phyloP scores from a whole-genome alignment of 2,797 vertebrate species.

The Streptopelia turtur region DNA sequence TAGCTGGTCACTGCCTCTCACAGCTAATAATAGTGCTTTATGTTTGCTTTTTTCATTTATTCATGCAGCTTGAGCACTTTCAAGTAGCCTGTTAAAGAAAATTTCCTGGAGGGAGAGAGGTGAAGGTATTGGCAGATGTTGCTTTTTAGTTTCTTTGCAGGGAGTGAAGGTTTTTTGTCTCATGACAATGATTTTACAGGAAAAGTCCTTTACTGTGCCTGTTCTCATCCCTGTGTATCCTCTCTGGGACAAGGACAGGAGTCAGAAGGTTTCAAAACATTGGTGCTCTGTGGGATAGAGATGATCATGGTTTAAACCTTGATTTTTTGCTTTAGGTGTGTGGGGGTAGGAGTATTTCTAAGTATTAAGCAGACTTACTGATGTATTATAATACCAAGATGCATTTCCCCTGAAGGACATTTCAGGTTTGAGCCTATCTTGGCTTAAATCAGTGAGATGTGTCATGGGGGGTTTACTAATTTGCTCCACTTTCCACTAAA shows the following conservation, averaged over 20 bases:
- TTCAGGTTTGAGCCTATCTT: background rate
- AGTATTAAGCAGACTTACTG: background rate
- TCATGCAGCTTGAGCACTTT: background rate
- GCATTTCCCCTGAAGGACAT: background rate
- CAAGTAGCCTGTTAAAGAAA: background rate
- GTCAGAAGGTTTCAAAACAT: background rate
- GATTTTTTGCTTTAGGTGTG: background rate
- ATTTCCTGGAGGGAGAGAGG: background rate
- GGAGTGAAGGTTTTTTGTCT: background rate
- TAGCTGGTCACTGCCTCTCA: background rate
- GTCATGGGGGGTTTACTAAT: background rate
- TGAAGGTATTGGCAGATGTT: background rate
- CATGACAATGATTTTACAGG: background rate
- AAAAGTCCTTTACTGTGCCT: background rate
- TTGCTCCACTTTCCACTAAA: background rate
- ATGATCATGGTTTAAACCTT: background rate
- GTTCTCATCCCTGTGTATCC: background rate
- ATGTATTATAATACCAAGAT: background rate
- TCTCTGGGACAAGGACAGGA: rapidly evolving
- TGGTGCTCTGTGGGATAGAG: background rate
- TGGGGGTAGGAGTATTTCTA: background rate
- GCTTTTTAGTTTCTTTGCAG: background rate
- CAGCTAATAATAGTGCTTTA: background rate
- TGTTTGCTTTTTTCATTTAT: background rate
- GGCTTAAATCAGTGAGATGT: background rate